Conservation (phyloP, 2,797 vertebrate genomes). For the Cacajao melanocephalus region DNA sequence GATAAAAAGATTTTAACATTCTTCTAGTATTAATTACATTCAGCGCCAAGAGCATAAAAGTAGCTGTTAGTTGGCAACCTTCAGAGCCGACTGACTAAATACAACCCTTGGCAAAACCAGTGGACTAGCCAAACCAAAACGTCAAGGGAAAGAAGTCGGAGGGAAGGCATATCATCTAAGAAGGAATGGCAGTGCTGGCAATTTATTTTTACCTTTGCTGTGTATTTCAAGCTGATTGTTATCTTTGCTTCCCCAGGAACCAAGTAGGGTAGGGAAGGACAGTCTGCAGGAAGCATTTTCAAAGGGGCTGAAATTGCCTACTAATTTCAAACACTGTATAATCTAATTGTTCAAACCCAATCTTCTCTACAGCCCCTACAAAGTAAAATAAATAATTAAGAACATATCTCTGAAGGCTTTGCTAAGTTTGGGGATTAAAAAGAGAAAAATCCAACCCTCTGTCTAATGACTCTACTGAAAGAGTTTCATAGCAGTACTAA, state of each 20-base stretch:
- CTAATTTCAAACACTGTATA: constrained; percentile 71
- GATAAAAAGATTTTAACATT: constrained; percentile 52
- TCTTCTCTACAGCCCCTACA: constrained; percentile 15
- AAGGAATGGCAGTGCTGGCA: neutral
- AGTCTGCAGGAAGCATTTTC: constrained; percentile 44
- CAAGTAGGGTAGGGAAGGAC: constrained; percentile 34
- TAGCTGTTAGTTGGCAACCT: constrained; percentile 52
- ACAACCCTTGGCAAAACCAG: constrained; percentile 44
- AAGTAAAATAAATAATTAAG: constrained; percentile 64
- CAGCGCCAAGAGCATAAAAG: constrained; percentile 16
- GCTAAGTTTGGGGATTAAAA: constrained; percentile 49
- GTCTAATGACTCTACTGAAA: constrained; percentile 32
- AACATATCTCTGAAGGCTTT: constrained; percentile 53
- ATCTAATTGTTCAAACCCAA: constrained; percentile 61
- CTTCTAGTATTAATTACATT: constrained; percentile 57
- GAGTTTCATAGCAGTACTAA: constrained; percentile 54
- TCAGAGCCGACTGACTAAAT: constrained; percentile 59
- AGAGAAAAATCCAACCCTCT: constrained; percentile 27
- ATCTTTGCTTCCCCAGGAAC: constrained; percentile 66
- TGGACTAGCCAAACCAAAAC: constrained; percentile 37
- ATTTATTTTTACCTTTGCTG: constrained; percentile 73
- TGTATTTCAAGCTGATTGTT: constrained; percentile 63
- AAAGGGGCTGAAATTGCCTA: constrained; percentile 54
- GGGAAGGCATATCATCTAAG: constrained; percentile 45
- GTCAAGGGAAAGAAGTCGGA: constrained; percentile 28